Base-by-base conservation (phyloP, 2,888 invertebrate genomes). In the Archaeoteleia sp. region DNA sequence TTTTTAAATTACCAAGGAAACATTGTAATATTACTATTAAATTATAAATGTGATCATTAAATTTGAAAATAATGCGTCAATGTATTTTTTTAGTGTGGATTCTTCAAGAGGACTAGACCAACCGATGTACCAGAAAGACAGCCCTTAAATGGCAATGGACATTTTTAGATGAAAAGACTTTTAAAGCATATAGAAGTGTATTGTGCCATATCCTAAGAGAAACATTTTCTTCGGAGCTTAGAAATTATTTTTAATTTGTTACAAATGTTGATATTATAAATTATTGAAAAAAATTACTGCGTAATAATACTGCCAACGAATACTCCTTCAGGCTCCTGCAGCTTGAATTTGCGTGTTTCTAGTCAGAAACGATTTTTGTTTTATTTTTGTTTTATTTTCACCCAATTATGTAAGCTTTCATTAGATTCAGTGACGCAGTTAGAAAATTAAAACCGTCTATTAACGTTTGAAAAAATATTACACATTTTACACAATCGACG, bases 21-120 rank as follows among this genome's bases (percentile, higher is more conserved):
- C 23, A 23, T 25, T 7, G 25, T 32, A 8, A 35, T 25, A 39
- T 20, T 13, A 4, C 15, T n/a, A 9, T 20, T 0, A 34, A 54
- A 32, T 42, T 25, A 3, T 13, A 7, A 1, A 8, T 1, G 5
- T 15, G 15, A 37, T 6, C 7, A 15, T 42, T 20, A 15, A 1
- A 2, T 17, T 39, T n/a, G n/a, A n/a, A n/a, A n/a, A n/a, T n/a
- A n/a, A n/a, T n/a, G n/a, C n/a, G n/a, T n/a, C n/a, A n/a, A n/a
- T 9, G 23, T 54, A 12, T 1, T 43, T 60, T 87, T 88, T 20
- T 87, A 96, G 95, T 93, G 93, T 84, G 96, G 96, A 66, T 96
- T 96, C 91, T 96, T 96, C 89, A 95, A 95, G 83, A 90, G 96
- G 81, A 94, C 95, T 86, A 91, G 96, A 15, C 95, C 95, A 40